phyloP scores from a whole-genome alignment of 1,140 invertebrate species.

The Trachymyrmex septentrionalis region DNA sequence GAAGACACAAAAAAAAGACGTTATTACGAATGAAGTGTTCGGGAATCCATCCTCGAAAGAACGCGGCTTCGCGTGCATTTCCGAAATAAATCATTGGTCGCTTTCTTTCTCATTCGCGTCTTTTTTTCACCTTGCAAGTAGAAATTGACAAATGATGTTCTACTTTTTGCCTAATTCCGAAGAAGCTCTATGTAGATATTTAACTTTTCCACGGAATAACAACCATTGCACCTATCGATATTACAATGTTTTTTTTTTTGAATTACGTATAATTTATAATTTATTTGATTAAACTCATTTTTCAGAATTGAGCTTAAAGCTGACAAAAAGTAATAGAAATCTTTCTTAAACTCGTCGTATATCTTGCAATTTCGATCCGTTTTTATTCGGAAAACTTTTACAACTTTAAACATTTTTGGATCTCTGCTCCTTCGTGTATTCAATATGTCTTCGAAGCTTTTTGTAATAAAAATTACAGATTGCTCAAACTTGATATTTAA shows the following conservation, averaged over 20 bases:
- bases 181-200: background rate
- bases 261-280: background rate
- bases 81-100: slow-evolving; percentile 55
- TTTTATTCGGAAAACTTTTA: background rate
- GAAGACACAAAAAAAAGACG: slow-evolving; percentile 15
- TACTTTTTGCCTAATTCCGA: background rate
- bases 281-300: background rate
- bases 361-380: background rate
- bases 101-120: slow-evolving; percentile 38
- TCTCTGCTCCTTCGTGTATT: background rate
- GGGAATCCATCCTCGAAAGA: background rate
- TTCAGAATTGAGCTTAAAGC: background rate
- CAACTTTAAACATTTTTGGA: background rate
- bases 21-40: slow-evolving; percentile 40
- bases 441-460: background rate
- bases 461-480: background rate
- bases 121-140: slow-evolving; percentile 47
- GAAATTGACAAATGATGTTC: slow-evolving; percentile 59
- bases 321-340: background rate
- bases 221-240: slow-evolving; percentile 3
- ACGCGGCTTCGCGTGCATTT: slow-evolving; percentile 44
- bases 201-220: slow-evolving; percentile 29
- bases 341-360: background rate
- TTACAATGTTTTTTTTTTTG: background rate
- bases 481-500: background rate